Percentiles rank a stretch among this genome's conserved stretches.
Evolutionary conservation across 2,888 invertebrate genomes (phyloP).

Genomic region (Caenorhabditis afra): DNA sequence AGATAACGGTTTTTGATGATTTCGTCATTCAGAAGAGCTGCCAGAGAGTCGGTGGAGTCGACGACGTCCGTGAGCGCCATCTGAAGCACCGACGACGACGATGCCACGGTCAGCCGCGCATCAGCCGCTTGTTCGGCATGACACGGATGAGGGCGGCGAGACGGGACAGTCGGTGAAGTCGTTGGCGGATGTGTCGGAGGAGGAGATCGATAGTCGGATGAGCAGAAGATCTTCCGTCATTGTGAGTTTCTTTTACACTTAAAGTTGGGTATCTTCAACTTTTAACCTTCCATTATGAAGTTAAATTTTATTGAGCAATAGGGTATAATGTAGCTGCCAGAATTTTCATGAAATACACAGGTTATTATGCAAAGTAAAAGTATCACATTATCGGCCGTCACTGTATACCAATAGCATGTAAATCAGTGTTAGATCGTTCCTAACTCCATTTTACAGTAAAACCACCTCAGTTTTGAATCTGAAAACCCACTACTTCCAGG

Average conservation of each 20-base stretch:
- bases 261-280: not conserved
- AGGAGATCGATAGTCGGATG: slow-evolving; percentile 69
- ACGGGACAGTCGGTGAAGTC: slow-evolving; percentile 67
- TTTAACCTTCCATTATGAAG: not conserved
- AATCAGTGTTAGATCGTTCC: not conserved
- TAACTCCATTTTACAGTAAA: not conserved
- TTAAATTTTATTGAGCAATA: not conserved
- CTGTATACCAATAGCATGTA: too few species aligned
- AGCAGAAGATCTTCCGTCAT: slow-evolving; percentile 69
- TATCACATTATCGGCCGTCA: too few species aligned
- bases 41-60: slow-evolving; percentile 11
- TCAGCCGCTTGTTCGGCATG: slow-evolving; percentile 62
- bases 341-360: too few species aligned
- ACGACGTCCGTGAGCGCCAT: slow-evolving; percentile 37
- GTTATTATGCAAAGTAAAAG: too few species aligned
- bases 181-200: slow-evolving; percentile 66
- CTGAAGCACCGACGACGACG: slow-evolving; percentile 42
- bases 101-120: slow-evolving; percentile 56
- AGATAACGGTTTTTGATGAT: slow-evolving; percentile 11
- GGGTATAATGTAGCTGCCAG: too few species aligned
- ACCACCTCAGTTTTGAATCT: not conserved
- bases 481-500: too few species aligned
- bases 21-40: slow-evolving; percentile 14
- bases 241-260: slow-evolving; percentile 26
- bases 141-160: slow-evolving; percentile 62